These are phyloP conservation scores for Stenotaenia linearis DNA, from an alignment of 2,888 invertebrate species.

Conservation along the genomic window DNA sequence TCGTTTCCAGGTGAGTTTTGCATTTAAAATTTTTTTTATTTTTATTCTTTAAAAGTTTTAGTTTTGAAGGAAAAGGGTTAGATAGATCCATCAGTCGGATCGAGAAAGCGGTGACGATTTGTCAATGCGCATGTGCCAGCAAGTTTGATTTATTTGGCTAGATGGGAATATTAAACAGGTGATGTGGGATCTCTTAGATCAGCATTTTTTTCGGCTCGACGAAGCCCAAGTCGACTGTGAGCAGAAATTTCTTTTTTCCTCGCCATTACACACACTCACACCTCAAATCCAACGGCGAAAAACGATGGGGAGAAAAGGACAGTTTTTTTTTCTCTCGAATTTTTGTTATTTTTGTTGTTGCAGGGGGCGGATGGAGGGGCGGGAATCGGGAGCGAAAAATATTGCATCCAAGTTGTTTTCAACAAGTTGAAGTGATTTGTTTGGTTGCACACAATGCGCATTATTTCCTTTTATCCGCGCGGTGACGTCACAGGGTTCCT, in stretches of 20 bases:
- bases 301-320: too few species aligned
- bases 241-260: conserved; percentile 15
- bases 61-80: background rate
- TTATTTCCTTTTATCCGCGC: conserved; percentile 11
- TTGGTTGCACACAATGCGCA: conserved; percentile 14
- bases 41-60: too few species aligned
- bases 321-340: background rate
- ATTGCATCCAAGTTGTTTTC: conserved; percentile 10
- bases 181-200: conserved; percentile 19
- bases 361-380: background rate
- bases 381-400: background rate
- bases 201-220: background rate
- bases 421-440: conserved; percentile 19
- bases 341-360: background rate
- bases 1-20: too few species aligned
- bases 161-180: conserved; percentile 19
- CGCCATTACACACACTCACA: conserved; percentile 13
- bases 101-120: background rate
- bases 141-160: background rate
- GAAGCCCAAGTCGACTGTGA: conserved; percentile 15
- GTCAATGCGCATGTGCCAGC: background rate
- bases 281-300: background rate
- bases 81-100: background rate
- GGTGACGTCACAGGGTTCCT: conserved; percentile 4
- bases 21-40: too few species aligned